Evolutionary conservation across 2,888 invertebrate species (phyloP), one percentile per base, ranked within the genome.

Genomic region (Ellobium chinense): DNA sequence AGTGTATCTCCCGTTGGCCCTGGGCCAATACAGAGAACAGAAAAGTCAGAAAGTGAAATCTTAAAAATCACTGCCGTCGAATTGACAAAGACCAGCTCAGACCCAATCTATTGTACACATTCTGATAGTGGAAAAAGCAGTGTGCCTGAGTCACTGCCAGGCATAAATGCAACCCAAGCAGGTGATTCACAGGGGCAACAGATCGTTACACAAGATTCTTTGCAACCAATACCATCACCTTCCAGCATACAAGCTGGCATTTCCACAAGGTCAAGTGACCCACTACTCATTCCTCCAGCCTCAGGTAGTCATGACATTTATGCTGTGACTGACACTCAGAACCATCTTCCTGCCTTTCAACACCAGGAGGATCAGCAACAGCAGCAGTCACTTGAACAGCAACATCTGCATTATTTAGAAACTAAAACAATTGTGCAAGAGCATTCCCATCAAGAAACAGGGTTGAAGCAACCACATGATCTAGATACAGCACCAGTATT

Each of bases 1-100:
- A 79, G 73, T 66, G 39, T 27, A 9, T 72, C 66, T 21, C 65
- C 73, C 5, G 39, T 54, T 24, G 63, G 58, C 27, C 58, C 63
- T 18, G 65, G 56, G 46, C 18, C 46, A 46, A 12, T 18, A 12
- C 46, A 46, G 7, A 7, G 18, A 46, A 7, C 18, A 18, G 46
- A 7, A 46, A 46, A 46, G 18, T 18, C 18, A 7, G 7, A 46
- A 12, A 7, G 9, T 46, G 29, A 34, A 62, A 36, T n/a, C 18
- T n/a, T n/a, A 21, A 21, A 9, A 58, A 5, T 24, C 58, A 58
- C n/a, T 58, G 18, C 18, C 18, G n/a, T n/a, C n/a, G n/a, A n/a
- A n/a, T n/a, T n/a, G n/a, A n/a, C n/a, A n/a, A n/a, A 18, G 18
- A 46, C 18, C 46, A 70, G 1, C 27, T 56, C 29, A 60, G 37